Percentiles rank a stretch among this genome's conserved stretches.
phyloP scores from a whole-genome alignment of 2,888 invertebrate species.

The Andrena haemorrhoa region DNA sequence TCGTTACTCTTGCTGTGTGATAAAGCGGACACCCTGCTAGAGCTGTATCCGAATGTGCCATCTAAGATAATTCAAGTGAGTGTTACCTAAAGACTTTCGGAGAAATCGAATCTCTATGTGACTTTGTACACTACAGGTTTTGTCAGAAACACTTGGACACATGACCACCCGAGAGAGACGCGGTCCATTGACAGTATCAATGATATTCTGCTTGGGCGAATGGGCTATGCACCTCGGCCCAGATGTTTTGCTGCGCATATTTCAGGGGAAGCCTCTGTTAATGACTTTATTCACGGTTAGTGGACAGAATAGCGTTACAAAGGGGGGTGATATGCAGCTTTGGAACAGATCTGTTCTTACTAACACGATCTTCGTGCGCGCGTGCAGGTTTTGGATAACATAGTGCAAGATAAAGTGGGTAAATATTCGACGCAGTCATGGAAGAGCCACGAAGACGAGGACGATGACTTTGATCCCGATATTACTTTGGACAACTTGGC shows the following conservation, averaged over 20 bases:
- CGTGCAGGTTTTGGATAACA: constrained; percentile 81
- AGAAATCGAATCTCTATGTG: not conserved
- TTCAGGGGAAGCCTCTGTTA: constrained; percentile 86
- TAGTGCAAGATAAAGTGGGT: constrained; percentile 80
- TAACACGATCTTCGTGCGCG: not conserved
- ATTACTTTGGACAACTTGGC: constrained; percentile 90
- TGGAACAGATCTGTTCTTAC: not conserved
- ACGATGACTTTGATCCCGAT: constrained; percentile 90
- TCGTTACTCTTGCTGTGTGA: constrained; percentile 92
- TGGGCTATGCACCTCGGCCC: constrained; percentile 96
- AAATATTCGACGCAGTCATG: constrained; percentile 61
- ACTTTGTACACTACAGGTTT: constrained; percentile 78
- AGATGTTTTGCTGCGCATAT: constrained; percentile 87
- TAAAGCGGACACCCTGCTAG: constrained; percentile 90
- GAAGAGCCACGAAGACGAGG: constrained; percentile 81
- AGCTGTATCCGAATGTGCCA: constrained; percentile 90
- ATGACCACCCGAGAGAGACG: constrained; percentile 85
- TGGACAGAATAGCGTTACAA: constrained; percentile 31
- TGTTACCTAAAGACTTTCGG: not conserved
- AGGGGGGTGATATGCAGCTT: not conserved
- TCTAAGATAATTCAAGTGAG: constrained; percentile 87
- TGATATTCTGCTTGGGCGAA: constrained; percentile 96
- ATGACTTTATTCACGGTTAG: constrained; percentile 91
- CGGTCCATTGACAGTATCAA: constrained; percentile 90
- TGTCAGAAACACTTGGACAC: constrained; percentile 86